Evolutionary conservation across 2,888 invertebrate species (phyloP).

Genomic region (Arctia plantaginis): DNA sequence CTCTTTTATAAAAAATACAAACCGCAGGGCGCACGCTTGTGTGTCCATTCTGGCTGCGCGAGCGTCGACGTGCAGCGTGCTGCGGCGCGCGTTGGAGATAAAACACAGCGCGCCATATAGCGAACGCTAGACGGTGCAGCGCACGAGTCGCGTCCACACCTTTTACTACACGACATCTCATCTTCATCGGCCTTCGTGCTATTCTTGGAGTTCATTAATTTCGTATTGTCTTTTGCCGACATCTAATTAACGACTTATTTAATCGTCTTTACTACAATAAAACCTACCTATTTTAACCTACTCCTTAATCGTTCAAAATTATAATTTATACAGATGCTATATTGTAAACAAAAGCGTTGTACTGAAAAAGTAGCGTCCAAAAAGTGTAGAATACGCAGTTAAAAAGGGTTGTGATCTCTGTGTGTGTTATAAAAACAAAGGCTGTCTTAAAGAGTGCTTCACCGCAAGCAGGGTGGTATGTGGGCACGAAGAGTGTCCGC

Average conservation of each 20-base stretch:
- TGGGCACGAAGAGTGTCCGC: conserved; percentile 50
- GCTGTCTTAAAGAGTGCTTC: conserved; percentile 48
- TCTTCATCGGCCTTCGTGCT: conserved; percentile 49
- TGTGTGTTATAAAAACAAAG: conserved; percentile 44
- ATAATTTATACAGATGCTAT: too few species aligned
- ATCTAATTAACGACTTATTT: conserved; percentile 20
- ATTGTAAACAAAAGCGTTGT: not conserved
- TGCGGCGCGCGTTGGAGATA: conserved; percentile 86
- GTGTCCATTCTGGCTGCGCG: conserved; percentile 57
- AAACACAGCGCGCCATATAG: conserved; percentile 91
- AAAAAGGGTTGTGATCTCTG: conserved; percentile 30
- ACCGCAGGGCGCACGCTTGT: conserved; percentile 60
- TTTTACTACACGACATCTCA: conserved; percentile 67
- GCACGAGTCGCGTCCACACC: conserved; percentile 87
- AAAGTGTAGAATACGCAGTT: conserved; percentile 25
- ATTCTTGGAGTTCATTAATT: conserved; percentile 41
- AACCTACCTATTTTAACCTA: not conserved
- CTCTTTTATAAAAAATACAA: too few species aligned
- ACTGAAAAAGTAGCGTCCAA: conserved; percentile 1
- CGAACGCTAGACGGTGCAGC: conserved; percentile 90
- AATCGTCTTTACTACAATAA: not conserved
- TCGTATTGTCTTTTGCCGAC: conserved; percentile 21
- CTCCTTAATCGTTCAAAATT: not conserved
- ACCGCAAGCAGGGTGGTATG: conserved; percentile 45
- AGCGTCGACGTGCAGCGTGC: conserved; percentile 55